phyloP scores from a whole-genome alignment of 2,797 vertebrate species.

The Schizothorax lantsangensis region DNA sequence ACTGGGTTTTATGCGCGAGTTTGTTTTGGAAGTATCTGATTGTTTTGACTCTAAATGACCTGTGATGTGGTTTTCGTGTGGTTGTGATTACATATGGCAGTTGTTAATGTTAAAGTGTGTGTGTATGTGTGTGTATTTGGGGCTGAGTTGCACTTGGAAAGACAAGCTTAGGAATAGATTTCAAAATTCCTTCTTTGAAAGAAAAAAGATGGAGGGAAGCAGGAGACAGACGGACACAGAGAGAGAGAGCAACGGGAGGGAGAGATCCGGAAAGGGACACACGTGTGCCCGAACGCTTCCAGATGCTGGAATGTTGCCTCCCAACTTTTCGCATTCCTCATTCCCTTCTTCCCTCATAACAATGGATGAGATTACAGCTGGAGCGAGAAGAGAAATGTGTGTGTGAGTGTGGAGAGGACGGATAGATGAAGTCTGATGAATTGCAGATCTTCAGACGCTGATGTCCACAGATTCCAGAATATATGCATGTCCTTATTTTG shows the following conservation, averaged over 20 bases:
- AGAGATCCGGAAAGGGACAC: conserved; percentile 59
- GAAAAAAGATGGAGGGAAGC: conserved; percentile 27
- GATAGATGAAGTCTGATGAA: conserved; percentile 23
- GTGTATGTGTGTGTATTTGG: conserved; percentile 44
- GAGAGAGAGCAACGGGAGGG: conserved; percentile 52
- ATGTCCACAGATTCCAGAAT: conserved; percentile 7
- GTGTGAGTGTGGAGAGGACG: conserved; percentile 10
- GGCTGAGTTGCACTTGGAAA: conserved; percentile 53
- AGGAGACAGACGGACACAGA: conserved; percentile 25
- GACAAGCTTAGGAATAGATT: conserved; percentile 66
- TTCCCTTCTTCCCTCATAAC: conserved; percentile 59
- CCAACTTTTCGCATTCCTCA: conserved; percentile 57
- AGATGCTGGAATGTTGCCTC: conserved; percentile 73
- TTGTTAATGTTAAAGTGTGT: conserved; percentile 15
- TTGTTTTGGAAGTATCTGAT: conserved; percentile 33
- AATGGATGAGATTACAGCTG: conserved; percentile 70
- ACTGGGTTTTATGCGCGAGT: conserved; percentile 2
- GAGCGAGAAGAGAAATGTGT: conserved; percentile 53
- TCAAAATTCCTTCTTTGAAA: conserved; percentile 65
- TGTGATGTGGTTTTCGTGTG: conserved; percentile 24
- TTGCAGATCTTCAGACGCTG: conserved; percentile 13
- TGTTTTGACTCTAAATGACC: conserved; percentile 17
- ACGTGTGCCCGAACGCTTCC: conserved; percentile 75
- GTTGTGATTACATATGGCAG: conserved; percentile 9
- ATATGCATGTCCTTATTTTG: not conserved